Conservation (phyloP, 2,113 vertebrate genomes). For the Steatornis caripensis region DNA sequence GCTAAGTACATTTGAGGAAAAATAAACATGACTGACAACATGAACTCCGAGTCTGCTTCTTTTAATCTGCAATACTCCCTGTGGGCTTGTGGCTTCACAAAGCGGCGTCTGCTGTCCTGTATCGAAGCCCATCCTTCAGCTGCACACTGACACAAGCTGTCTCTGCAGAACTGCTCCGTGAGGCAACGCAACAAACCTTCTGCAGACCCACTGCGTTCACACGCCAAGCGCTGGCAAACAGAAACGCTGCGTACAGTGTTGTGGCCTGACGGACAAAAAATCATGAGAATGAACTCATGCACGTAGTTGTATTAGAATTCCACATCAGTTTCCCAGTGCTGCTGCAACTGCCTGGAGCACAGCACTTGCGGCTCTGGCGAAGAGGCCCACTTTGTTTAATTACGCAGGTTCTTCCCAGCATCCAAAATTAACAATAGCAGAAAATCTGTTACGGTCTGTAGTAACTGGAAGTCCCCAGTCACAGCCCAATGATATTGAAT, state of each 20-base stretch:
- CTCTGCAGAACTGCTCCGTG: not conserved
- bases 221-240: not conserved
- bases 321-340: not conserved
- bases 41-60: not conserved
- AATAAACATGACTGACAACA: not conserved
- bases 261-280: fast-evolving
- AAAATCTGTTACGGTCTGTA: not conserved
- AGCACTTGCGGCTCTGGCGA: not conserved
- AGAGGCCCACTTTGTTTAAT: not conserved
- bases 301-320: not conserved
- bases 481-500: not conserved
- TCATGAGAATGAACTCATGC: not conserved
- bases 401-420: not conserved
- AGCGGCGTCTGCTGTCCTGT: not conserved
- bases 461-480: not conserved
- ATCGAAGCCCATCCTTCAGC: not conserved
- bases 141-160: not conserved
- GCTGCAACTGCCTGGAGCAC: not conserved
- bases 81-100: not conserved
- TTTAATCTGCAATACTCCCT: not conserved
- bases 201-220: too few species aligned
- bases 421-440: not conserved
- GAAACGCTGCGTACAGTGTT: fast-evolving
- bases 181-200: not conserved
- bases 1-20: not conserved